Evolutionary conservation across 2,888 invertebrate species (phyloP), one percentile per base, ranked within the genome.

Genomic region (Gerris lacustris): DNA sequence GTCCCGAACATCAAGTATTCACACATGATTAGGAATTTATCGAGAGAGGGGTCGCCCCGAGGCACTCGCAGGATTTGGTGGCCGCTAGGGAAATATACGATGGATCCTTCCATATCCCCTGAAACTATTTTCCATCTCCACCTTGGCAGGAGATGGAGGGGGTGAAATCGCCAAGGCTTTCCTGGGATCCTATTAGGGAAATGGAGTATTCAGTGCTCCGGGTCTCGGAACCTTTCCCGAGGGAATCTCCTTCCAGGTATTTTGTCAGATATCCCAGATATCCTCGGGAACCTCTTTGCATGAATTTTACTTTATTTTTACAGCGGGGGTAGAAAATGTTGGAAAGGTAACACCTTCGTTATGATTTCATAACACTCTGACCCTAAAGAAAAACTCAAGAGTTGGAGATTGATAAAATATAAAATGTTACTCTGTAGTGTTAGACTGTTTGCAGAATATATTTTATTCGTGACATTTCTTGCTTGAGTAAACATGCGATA

Each of bases 11-110:
- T 55, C 55, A 55, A 55, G 55, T 55, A 55, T 55, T 55, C 55
- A 55, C 55, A 55, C 55, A 55, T 55, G 55, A 55, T 55, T 55
- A 55, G 55, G 55, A 55, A 55, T 55, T 55, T 55, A 55, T 55
- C 55, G 55, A 55, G 55, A 55, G 55, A 55, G 15, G 55, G 55
- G 55, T 55, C 55, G 55, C 55, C 55, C 9, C 55, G 9, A 9
- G 15, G 11, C 55, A 11, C 55, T 55, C 55, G 11, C 9, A 55
- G 55, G 55, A 55, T 55, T 55, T 55, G 11, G 9, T 55, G 15
- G 55, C 15, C 55, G 55, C 55, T 55, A 15, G 55, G 55, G 55
- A 55, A 55, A 55, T 55, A 55, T 55, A 55, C 55, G 55, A 55
- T 55, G 55, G 55, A 55, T 55, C 15, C 55, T 55, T 55, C 55